phyloP scores from a whole-genome alignment of 2,797 vertebrate species.

The Streptopelia turtur region DNA sequence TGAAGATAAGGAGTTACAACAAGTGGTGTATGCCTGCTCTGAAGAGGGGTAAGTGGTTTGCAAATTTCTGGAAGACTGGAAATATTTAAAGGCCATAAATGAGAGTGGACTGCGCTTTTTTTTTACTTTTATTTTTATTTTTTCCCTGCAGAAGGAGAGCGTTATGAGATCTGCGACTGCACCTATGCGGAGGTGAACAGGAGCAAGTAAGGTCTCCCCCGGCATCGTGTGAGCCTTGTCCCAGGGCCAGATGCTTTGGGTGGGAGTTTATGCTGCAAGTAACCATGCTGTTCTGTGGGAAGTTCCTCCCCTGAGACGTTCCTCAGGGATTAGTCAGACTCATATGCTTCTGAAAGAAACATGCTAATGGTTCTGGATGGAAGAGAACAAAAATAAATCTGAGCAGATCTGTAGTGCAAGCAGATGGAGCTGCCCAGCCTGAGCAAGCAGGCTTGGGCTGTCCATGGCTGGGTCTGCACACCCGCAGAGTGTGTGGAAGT shows the following conservation, averaged over 20 bases:
- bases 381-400: not conserved
- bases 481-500: not conserved
- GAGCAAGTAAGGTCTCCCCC: constrained; percentile 77
- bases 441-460: not conserved
- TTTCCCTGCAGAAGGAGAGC: constrained; percentile 67
- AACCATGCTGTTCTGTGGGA: constrained; percentile 8
- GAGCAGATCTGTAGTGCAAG: not conserved
- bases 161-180: constrained; percentile 80
- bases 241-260: not conserved
- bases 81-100: not conserved
- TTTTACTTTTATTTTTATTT: not conserved
- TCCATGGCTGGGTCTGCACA: not conserved
- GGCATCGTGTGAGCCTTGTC: not conserved
- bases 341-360: not conserved
- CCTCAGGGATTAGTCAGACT: constrained; percentile 37
- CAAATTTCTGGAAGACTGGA: not conserved
- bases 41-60: constrained; percentile 64
- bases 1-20: constrained; percentile 83
- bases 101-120: not conserved
- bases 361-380: not conserved
- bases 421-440: not conserved
- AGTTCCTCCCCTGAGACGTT: constrained; percentile 11
- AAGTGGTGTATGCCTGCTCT: constrained; percentile 77
- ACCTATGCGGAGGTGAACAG: constrained; percentile 78
- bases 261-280: constrained; percentile 7